Evolutionary conservation across 2,113 vertebrate species (phyloP).

Genomic region (Chamaetylas fuelleborni): DNA sequence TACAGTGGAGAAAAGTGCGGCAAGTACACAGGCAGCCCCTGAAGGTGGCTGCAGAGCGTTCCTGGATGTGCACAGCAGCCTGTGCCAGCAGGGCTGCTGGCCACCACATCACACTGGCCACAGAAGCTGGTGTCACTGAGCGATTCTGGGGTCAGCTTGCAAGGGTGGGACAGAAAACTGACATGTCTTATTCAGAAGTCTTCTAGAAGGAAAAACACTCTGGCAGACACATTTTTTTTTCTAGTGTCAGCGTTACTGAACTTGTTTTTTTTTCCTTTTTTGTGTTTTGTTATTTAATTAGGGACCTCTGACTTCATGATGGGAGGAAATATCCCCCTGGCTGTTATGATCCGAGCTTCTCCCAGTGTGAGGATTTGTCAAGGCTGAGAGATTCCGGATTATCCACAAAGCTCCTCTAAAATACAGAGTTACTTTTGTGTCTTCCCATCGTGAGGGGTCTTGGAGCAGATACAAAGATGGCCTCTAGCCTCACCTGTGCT

Average conservation of each 20-base stretch:
- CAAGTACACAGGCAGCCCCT: not conserved
- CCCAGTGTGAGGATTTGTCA: not conserved
- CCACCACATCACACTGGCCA: not conserved
- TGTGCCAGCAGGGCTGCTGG: not conserved
- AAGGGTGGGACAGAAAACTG: not conserved
- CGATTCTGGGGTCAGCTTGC: fast-evolving
- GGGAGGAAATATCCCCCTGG: not conserved
- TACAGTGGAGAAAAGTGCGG: not conserved
- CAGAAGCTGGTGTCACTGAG: not conserved
- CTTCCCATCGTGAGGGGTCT: not conserved
- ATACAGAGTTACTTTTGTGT: not conserved
- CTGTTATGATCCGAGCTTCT: not conserved
- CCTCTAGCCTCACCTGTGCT: slow-evolving; percentile 89
- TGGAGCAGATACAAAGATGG: slow-evolving; percentile 75
- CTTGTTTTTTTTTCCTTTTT: not conserved
- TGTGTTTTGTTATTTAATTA: slow-evolving; percentile 35
- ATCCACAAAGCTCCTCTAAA: not conserved
- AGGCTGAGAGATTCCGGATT: slow-evolving; percentile 14
- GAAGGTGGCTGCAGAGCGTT: slow-evolving; percentile 2
- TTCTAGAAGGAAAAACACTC: not conserved
- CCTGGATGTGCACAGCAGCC: not conserved
- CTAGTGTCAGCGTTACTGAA: not conserved
- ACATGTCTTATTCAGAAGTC: not conserved
- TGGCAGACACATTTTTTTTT: not conserved
- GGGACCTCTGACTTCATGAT: slow-evolving; percentile 28